phyloP scores from a whole-genome alignment of 2,797 vertebrate species.

The Phyllotis vaccarum region DNA sequence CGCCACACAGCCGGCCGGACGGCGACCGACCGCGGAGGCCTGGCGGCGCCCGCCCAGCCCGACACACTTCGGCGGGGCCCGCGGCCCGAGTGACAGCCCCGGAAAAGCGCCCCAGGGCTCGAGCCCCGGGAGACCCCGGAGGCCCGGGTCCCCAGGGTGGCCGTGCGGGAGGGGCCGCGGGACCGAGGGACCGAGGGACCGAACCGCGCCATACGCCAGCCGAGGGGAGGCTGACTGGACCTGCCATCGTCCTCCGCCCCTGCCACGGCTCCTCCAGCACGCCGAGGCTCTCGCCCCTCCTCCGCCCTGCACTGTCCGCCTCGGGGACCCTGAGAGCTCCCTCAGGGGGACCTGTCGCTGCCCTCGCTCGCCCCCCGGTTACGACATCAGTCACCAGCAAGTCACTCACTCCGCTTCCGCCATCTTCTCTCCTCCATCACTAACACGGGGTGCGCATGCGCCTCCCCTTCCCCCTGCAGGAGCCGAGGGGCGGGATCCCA shows the following conservation, averaged over 20 bases:
- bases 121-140: background rate
- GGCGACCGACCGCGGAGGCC: slow-evolving; percentile 25
- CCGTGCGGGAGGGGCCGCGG: background rate
- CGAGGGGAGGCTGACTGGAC: background rate
- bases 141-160: background rate
- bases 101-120: background rate
- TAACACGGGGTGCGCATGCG: slow-evolving; percentile 87
- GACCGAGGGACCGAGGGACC: background rate
- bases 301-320: background rate
- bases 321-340: background rate
- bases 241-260: background rate
- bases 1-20: background rate
- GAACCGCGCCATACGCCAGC: background rate
- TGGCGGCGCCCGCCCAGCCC: slow-evolving; percentile 48
- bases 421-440: slow-evolving; percentile 90
- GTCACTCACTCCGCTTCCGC: slow-evolving; percentile 89
- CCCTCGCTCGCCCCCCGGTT: slow-evolving; percentile 60
- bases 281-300: background rate
- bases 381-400: slow-evolving; percentile 83
- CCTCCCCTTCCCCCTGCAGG: slow-evolving; percentile 6
- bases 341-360: slow-evolving; percentile 52
- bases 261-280: background rate
- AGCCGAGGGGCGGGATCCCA: slow-evolving; percentile 54
- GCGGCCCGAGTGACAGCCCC: background rate
- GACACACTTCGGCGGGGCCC: background rate